phyloP scores from a whole-genome alignment of 2,797 vertebrate species.

The Vespertilio murinus region DNA sequence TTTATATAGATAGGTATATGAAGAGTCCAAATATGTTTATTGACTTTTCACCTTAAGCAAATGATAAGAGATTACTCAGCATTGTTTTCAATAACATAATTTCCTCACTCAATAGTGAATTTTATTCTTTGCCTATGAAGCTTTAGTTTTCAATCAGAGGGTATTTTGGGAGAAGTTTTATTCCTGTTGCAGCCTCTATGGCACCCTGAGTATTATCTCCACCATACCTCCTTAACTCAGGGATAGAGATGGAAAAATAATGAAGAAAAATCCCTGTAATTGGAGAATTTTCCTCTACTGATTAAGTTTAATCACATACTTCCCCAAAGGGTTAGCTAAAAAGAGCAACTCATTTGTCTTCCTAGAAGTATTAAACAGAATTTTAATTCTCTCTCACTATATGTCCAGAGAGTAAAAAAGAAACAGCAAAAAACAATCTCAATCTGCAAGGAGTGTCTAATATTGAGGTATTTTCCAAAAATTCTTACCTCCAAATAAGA shows the following conservation, averaged over 20 bases:
- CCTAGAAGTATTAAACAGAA: not conserved
- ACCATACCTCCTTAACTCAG: not conserved
- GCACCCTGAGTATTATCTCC: not conserved
- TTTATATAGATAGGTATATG: not conserved
- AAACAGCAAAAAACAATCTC: not conserved
- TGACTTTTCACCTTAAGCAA: not conserved
- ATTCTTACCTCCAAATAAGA: not conserved
- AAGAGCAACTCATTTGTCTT: not conserved
- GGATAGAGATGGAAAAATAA: not conserved
- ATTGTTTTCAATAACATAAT: not conserved
- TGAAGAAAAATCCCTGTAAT: not conserved
- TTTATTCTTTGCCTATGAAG: not conserved
- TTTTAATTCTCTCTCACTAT: not conserved
- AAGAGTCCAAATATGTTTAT: not conserved
- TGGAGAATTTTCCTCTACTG: not conserved
- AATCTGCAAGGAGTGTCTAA: not conserved
- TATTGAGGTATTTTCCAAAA: not conserved
- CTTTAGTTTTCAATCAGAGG: not conserved
- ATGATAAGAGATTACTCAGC: not conserved
- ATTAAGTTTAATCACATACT: not conserved
- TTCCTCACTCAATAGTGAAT: not conserved
- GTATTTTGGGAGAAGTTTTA: not conserved
- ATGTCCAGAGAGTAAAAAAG: not conserved
- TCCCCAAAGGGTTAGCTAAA: slow-evolving; percentile 9
- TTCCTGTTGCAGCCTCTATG: not conserved